Percentiles rank a stretch among this genome's conserved stretches.
Evolutionary conservation across 2,113 vertebrate species (phyloP).

Genomic region (Lates calcarifer): DNA sequence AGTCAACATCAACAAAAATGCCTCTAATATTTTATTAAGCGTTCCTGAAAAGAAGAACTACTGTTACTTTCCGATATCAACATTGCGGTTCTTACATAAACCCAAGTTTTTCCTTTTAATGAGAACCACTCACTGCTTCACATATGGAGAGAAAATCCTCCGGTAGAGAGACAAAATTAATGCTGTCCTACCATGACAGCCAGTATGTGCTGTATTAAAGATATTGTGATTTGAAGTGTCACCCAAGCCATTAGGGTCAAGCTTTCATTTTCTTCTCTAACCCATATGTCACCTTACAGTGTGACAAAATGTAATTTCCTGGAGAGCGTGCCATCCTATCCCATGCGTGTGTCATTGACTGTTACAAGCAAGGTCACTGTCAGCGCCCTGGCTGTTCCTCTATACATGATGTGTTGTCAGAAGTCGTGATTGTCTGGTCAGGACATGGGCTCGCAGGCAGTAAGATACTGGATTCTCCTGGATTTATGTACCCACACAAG

Average conservation of each 20-base stretch:
- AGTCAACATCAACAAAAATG: neutral
- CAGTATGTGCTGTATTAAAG: slow-evolving; percentile 23
- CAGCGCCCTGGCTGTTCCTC: neutral
- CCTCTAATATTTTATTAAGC: neutral
- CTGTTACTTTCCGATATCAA: neutral
- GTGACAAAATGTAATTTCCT: slow-evolving; percentile 67
- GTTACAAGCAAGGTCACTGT: slow-evolving; percentile 52
- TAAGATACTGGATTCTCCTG: neutral
- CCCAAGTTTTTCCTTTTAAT: neutral
- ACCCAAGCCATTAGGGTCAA: slow-evolving; percentile 39
- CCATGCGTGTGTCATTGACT: slow-evolving; percentile 24
- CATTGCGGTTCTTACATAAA: slow-evolving; percentile 12
- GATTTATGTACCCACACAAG: neutral
- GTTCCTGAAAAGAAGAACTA: neutral
- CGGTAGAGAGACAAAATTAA: slow-evolving; percentile 23
- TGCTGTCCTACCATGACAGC: slow-evolving; percentile 27
- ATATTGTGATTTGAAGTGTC: slow-evolving; percentile 47
- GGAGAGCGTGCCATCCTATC: slow-evolving; percentile 17
- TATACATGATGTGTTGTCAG: slow-evolving; percentile 21
- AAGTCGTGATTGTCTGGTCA: slow-evolving; percentile 9
- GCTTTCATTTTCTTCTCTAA: slow-evolving; percentile 39
- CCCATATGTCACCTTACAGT: slow-evolving; percentile 55
- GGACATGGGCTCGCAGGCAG: slow-evolving; percentile 10
- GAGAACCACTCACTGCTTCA: neutral
- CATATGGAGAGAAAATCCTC: slow-evolving; percentile 15